Conservation (phyloP, 2,113 vertebrate species). For the Corvus hawaiiensis region DNA sequence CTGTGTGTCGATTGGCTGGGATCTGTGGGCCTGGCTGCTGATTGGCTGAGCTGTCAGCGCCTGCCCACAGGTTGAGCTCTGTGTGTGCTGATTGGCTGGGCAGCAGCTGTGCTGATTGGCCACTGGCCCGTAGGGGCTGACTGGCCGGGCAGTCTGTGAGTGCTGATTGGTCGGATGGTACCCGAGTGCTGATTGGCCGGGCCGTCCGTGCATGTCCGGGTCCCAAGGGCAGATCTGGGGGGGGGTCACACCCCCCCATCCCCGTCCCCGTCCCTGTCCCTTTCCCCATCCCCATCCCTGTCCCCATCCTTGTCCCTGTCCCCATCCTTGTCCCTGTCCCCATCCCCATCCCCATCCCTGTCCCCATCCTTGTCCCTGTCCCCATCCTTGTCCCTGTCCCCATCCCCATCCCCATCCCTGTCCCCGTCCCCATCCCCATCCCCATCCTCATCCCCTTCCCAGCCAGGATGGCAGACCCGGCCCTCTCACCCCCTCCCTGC, state of each 20-base stretch:
- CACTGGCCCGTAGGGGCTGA: not conserved
- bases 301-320: too few species aligned
- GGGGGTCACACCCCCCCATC: not conserved
- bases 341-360: too few species aligned
- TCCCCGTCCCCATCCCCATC: not conserved
- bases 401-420: too few species aligned
- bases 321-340: too few species aligned
- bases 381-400: too few species aligned
- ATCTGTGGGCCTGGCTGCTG: rapidly evolving
- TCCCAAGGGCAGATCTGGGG: not conserved
- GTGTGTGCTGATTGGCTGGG: not conserved
- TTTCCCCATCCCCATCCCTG: too few species aligned
- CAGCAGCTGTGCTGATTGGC: not conserved
- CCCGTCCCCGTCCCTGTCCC: too few species aligned
- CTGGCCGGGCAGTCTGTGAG: not conserved
- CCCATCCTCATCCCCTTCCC: not conserved
- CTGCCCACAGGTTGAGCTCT: not conserved
- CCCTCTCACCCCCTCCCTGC: not conserved
- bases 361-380: too few species aligned
- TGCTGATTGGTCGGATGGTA: not conserved
- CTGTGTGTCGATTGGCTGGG: not conserved
- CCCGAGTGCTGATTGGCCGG: not conserved
- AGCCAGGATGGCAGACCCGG: too few species aligned
- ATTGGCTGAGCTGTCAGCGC: not conserved
- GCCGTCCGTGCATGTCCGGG: too few species aligned